phyloP scores from a whole-genome alignment of 2,888 invertebrate species.

The Lordiphosa andalusiaca region DNA sequence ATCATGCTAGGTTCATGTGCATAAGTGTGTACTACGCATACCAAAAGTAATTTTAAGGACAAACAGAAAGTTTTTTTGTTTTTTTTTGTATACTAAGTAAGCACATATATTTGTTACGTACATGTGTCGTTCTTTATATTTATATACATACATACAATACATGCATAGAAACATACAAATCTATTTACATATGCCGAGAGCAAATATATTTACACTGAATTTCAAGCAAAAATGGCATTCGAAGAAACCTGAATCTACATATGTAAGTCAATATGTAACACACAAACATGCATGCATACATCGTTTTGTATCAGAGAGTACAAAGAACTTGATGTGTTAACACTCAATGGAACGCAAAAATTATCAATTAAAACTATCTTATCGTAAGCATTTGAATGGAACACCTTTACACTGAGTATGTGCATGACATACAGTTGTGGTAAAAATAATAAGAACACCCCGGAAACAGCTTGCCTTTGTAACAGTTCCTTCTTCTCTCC shows the following conservation, averaged over 20 bases:
- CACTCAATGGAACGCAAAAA: neutral
- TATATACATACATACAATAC: neutral
- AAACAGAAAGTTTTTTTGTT: slow-evolving; percentile 7
- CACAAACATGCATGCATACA: neutral
- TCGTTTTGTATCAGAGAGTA: slow-evolving; percentile 21
- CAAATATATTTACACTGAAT: slow-evolving; percentile 23
- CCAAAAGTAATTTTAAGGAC: no score
- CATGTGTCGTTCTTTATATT: slow-evolving; percentile 19
- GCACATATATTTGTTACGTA: neutral
- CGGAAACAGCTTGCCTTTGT: no score
- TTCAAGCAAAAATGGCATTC: slow-evolving; percentile 1
- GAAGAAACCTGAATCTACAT: slow-evolving; percentile 20
- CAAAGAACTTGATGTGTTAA: slow-evolving; percentile 24
- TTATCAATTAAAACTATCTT: neutral
- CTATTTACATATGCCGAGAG: slow-evolving; percentile 27
- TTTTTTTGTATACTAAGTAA: slow-evolving; percentile 9
- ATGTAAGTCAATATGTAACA: neutral
- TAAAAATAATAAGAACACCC: no score
- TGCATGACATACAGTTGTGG: no score
- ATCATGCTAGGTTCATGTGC: no score
- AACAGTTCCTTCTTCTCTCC: no score
- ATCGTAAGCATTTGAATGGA: slow-evolving; percentile 26
- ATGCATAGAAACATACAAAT: slow-evolving; percentile 5
- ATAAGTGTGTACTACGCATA: neutral
- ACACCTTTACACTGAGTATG: slow-evolving; percentile 6